Base-by-base conservation (phyloP, 2,888 invertebrate species). In the Lithodes maja region DNA sequence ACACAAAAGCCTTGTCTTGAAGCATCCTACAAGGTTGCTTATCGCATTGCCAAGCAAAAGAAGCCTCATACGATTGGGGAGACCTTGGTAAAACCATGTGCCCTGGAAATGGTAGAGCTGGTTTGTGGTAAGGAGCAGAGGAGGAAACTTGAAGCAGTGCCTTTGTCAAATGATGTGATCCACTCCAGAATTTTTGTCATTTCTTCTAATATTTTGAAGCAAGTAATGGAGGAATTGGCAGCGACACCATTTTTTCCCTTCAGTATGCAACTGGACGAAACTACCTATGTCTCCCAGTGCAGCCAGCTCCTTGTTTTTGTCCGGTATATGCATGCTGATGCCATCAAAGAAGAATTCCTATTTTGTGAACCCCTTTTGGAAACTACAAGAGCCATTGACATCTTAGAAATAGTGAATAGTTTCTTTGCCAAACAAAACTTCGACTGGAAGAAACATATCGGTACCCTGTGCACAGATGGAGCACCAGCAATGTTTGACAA, bases 261-360 rank as follows among this genome's bases (percentile, higher is more conserved):
- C n/a, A n/a, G n/a, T n/a, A n/a, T n/a, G n/a, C n/a, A n/a, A 61
- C 61, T 61, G 61, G 61, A 61, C 12, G 61, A 61, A 61, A 61
- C 61, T 61, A 61, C 61, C 12, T 3, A 74, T n/a, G 3, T 74
- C n/a, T 74, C 74, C n/a, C 74, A 74, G 74, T 74, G 74, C 74
- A 74, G 74, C 15, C 74, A 79, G 12, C 80, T 54, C 53, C 80
- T 33, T 9, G 17, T n/a, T 80, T 7, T 80, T 54, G n/a, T 80
- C 53, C 53, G 80, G 7, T 80, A 80, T 80, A 7, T 80, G 80
- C 80, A 80, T 52, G 80, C 5, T 61, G 7, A 83, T 17, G 52
- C 55, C 2, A 83, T 83, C 83, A 81, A 81, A 81, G 83, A 69
- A 83, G 55, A 83, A 83, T 52, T 52, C 79, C 53, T 79, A 79